Percentiles rank a stretch among this genome's conserved stretches.
Conservation (phyloP, 1,140 invertebrate species). For the Centruroides sculpturatus region DNA sequence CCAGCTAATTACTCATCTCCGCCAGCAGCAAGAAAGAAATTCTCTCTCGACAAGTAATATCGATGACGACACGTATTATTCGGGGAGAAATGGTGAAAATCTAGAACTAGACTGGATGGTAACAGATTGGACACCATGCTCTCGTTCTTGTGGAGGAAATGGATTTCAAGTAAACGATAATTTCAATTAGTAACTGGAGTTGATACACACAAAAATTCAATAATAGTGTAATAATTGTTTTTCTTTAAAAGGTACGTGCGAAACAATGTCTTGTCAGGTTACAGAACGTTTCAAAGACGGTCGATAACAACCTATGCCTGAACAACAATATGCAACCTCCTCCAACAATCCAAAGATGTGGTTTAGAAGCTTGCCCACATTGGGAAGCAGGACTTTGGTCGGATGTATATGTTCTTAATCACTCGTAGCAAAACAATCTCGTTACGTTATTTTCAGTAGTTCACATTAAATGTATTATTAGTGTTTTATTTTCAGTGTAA, state of each 20-base stretch:
- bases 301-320: slow-evolving; percentile 50
- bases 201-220: no score
- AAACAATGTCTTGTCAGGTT: slow-evolving; percentile 49
- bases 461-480: background rate
- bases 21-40: background rate
- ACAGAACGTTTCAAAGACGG: slow-evolving; percentile 37
- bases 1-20: background rate
- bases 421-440: background rate
- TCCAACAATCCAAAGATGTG: slow-evolving; percentile 48
- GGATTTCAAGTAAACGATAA: background rate
- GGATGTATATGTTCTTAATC: slow-evolving; percentile 10
- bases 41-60: slow-evolving; percentile 5
- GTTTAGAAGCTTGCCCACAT: slow-evolving; percentile 48
- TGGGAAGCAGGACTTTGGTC: slow-evolving; percentile 58
- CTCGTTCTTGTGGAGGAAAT: slow-evolving; percentile 54
- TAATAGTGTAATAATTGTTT: background rate
- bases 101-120: slow-evolving; percentile 61
- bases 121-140: slow-evolving; percentile 72
- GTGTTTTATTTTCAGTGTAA: slow-evolving; percentile 5
- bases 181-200: background rate
- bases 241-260: slow-evolving; percentile 40
- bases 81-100: slow-evolving; percentile 26
- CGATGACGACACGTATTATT: slow-evolving; percentile 26
- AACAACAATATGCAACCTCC: slow-evolving; percentile 48
- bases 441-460: background rate